Percentiles rank a stretch among this genome's conserved stretches.
phyloP scores from a whole-genome alignment of 2,113 vertebrate species.

The Vicugna pacos region DNA sequence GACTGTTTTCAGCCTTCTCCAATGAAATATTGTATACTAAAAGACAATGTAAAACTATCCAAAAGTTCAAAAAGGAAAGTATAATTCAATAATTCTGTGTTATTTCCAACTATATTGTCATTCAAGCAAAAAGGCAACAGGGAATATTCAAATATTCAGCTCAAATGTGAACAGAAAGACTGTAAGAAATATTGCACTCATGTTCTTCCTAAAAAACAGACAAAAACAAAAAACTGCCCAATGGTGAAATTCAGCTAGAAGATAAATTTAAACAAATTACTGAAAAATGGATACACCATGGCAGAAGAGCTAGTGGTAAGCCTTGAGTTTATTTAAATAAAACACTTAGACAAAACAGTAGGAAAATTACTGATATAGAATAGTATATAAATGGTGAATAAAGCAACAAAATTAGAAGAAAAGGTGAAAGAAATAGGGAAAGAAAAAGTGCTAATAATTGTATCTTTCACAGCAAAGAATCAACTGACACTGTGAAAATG shows the following conservation, averaged over 20 bases:
- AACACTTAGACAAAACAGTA: not conserved
- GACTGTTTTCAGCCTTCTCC: not conserved
- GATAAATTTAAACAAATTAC: not conserved
- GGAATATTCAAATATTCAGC: not conserved
- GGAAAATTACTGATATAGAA: not conserved
- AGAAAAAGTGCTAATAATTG: not conserved
- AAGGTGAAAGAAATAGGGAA: not conserved
- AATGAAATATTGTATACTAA: not conserved
- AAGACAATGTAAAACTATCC: not conserved
- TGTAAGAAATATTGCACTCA: not conserved
- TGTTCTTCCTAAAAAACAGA: not conserved
- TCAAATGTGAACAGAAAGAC: not conserved
- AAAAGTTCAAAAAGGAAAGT: not conserved
- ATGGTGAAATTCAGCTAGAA: not conserved
- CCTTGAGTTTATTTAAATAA: not conserved
- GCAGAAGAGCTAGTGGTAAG: not conserved
- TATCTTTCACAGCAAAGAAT: not conserved
- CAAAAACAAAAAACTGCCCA: not conserved
- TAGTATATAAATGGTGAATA: not conserved
- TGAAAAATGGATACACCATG: not conserved
- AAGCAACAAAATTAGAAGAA: not conserved
- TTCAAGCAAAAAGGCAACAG: not conserved
- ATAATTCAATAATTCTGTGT: not conserved
- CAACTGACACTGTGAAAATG: not conserved
- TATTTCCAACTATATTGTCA: not conserved